phyloP scores from a whole-genome alignment of 2,888 invertebrate genomes.

The Pedicia rivosa region DNA sequence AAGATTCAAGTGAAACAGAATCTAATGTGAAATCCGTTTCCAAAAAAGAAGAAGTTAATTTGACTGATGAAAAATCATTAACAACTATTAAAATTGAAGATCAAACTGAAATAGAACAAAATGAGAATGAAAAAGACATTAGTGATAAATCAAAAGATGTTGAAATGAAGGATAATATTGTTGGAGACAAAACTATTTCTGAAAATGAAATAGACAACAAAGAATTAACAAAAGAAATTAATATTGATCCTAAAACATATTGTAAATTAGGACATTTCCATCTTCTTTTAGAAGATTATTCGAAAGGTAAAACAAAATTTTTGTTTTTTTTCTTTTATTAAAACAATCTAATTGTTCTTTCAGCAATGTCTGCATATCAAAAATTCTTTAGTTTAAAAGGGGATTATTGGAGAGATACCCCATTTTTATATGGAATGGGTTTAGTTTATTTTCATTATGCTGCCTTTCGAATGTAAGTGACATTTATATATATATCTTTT shows the following conservation, averaged over 20 bases:
- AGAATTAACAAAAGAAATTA: conserved; percentile 44
- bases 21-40: conserved; percentile 8
- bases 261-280: conserved; percentile 94
- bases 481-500: conserved; percentile 1
- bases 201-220: conserved; percentile 18
- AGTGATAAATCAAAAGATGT: conserved; percentile 15
- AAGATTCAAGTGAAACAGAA: no score
- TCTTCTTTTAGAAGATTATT: conserved; percentile 79
- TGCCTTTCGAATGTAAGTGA: conserved; percentile 85
- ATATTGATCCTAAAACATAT: conserved; percentile 78
- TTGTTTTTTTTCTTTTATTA: neutral
- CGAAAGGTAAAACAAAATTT: conserved; percentile 55
- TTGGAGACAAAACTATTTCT: conserved; percentile 8
- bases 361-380: conserved; percentile 96
- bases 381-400: conserved; percentile 66
- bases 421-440: conserved; percentile 88
- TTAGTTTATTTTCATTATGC: conserved; percentile 94
- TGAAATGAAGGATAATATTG: conserved; percentile 14
- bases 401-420: conserved; percentile 77
- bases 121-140: conserved; percentile 9
- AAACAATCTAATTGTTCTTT: conserved; percentile 23
- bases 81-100: conserved; percentile 15
- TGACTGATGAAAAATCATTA: conserved; percentile 22
- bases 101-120: conserved; percentile 7
- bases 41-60: conserved; percentile 17